Base-by-base conservation (phyloP, 2,113 vertebrate species). In the Bos javanicus region DNA sequence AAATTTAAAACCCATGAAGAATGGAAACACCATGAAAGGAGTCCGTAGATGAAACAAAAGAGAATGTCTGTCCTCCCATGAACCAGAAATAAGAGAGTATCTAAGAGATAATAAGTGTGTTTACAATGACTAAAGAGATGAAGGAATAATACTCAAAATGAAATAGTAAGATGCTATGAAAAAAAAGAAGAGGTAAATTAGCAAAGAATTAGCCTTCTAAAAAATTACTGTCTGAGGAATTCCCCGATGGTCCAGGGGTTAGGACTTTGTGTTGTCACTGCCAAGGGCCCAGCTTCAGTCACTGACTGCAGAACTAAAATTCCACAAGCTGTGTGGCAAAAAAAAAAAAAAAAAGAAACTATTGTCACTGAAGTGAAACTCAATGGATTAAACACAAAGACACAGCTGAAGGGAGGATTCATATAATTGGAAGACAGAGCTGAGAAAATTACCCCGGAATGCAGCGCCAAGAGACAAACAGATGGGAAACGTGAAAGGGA, bases 371-470 rank as follows among this genome's bases (percentile, higher is more conserved):
- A 93, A 92, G 3, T 67, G 74, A 96, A 90, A 56, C 5, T 56
- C 16, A 52, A 2, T 78, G 28, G 76, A 81, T 54, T 56, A 59
- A 91, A 67, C 76, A 71, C 30, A 83, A 80, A 89, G 59, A 93
- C 28, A 83, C 46, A 67, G n/a, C 43, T 64, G 15, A 97, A 97
- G 81, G 74, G 33, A 71, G 36, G 56, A 48, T 91, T 98, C 59
- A 57, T 59, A 46, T 83, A 92, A 94, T 17, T 91, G 46, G 86
- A 96, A 97, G 25, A n/a, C 74, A 85, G 81, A 64, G n/a, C 26
- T 60, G 19, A 94, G 88, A 54, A 90, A 92, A 86, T 91, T 71
- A 78, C 39, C 59, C 82, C 67, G 60, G 67, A 76, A 89, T 43
- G 25, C 3, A 80, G n/a, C 78, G 86, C 43, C 71, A 76, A 57